phyloP scores from a whole-genome alignment of 1,140 invertebrate species.

The Drosophila azteca region DNA sequence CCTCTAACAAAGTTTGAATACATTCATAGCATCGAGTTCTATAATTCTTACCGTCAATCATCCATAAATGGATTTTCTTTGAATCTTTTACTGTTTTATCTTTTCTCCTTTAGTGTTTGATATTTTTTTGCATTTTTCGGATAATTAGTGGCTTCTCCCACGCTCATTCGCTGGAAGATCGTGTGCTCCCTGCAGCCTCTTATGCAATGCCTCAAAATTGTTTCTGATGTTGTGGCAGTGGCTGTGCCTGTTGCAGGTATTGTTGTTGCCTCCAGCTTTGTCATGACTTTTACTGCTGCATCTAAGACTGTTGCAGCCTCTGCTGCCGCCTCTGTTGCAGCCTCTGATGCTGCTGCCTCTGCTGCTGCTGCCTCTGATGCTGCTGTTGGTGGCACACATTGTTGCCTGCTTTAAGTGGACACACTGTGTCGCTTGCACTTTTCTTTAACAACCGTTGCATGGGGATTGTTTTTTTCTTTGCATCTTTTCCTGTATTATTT shows the following conservation, averaged over 20 bases:
- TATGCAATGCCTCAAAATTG: conserved; percentile 55
- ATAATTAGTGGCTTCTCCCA: conserved; percentile 46
- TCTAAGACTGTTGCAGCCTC: not conserved
- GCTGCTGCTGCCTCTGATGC: not conserved
- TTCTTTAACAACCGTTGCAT: conserved; percentile 49
- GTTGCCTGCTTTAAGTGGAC: conserved; percentile 67
- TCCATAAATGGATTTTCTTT: too few species aligned
- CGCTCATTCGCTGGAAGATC: conserved; percentile 28
- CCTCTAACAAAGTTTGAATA: too few species aligned
- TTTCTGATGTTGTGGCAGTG: conserved; percentile 18
- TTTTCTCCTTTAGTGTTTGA: too few species aligned
- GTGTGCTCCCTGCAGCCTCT: conserved; percentile 33
- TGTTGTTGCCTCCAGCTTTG: conserved; percentile 15
- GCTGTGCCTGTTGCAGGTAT: conserved; percentile 8
- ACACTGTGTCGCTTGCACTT: conserved; percentile 51
- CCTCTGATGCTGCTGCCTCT: not conserved
- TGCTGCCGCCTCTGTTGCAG: not conserved
- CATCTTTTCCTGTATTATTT: conserved; percentile 34
- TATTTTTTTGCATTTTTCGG: conserved; percentile 28
- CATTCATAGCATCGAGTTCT: too few species aligned
- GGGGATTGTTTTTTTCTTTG: conserved; percentile 27
- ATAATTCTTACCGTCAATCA: too few species aligned
- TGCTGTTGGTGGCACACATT: conserved; percentile 47
- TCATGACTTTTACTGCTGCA: conserved; percentile 3
- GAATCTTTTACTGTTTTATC: too few species aligned